Evolutionary conservation across 2,113 vertebrate genomes (phyloP).

Genomic region (Gambusia affinis): DNA sequence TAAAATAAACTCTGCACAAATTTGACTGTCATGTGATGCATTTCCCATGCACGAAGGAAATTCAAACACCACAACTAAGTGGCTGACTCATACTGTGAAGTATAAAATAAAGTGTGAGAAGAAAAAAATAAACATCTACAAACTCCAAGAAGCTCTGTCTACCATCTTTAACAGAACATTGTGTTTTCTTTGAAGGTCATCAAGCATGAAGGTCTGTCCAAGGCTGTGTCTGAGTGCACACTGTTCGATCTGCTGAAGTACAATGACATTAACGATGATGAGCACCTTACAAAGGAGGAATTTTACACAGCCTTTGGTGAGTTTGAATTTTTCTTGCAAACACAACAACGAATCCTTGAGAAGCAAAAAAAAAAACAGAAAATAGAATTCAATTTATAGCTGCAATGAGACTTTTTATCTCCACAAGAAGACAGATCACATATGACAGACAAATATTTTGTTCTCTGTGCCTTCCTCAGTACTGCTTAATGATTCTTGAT

Average conservation of each 20-base stretch:
- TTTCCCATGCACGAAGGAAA: neutral
- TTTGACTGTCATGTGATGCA: too few relatives aligned
- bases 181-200: constrained; percentile 85
- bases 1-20: too few relatives aligned
- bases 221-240: constrained; percentile 85
- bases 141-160: neutral
- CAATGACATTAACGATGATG: constrained; percentile 88
- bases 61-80: neutral
- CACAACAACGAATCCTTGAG: neutral
- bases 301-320: constrained; percentile 94
- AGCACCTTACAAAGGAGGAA: constrained; percentile 89
- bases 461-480: neutral
- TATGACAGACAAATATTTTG: neutral
- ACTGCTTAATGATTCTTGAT: neutral
- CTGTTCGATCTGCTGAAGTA: constrained; percentile 94
- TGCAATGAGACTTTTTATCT: neutral
- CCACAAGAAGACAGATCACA: neutral
- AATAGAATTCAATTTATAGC: too few relatives aligned
- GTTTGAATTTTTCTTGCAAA: constrained; percentile 51
- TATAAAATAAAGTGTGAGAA: neutral
- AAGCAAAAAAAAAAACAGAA: neutral
- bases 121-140: neutral
- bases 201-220: constrained; percentile 89
- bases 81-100: neutral
- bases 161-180: constrained; percentile 10